Conservation (phyloP, 1,140 invertebrate genomes). For the Diorhabda sublineata region DNA sequence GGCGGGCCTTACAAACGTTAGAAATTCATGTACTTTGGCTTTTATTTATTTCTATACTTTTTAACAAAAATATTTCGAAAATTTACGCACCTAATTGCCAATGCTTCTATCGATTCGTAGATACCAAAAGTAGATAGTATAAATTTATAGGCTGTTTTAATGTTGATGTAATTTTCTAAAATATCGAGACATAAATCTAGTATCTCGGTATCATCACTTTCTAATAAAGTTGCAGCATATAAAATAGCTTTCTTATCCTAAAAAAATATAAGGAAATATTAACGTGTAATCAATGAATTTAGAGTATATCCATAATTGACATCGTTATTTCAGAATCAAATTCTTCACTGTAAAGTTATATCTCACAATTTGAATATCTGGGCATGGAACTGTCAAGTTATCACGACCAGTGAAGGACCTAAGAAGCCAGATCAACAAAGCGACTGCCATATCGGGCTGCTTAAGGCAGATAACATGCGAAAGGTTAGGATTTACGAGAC, state of each 20-base stretch:
- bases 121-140: slow-evolving; percentile 29
- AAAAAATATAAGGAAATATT: slow-evolving; percentile 5
- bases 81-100: slow-evolving; percentile 25
- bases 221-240: slow-evolving; percentile 27
- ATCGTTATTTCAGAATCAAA: no score
- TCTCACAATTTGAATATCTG: no score
- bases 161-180: slow-evolving; percentile 28
- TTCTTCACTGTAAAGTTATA: no score
- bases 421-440: no score
- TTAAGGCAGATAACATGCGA: no score
- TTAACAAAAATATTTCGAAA: background rate
- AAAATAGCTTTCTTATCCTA: slow-evolving; percentile 32
- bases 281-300: background rate
- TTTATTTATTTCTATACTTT: background rate
- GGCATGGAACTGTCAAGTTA: no score
- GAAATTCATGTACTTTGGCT: background rate
- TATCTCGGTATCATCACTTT: slow-evolving; percentile 14
- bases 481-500: no score
- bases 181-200: slow-evolving; percentile 29
- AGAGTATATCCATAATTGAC: no score
- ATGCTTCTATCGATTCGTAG: slow-evolving; percentile 29
- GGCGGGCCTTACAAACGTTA: no score
- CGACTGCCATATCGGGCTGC: no score
- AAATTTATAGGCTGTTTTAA: slow-evolving; percentile 17
- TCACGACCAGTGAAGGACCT: no score